Evolutionary conservation across 2,888 invertebrate genomes (phyloP), one percentile per base, ranked within the genome.

Genomic region (Cephus runcator): DNA sequence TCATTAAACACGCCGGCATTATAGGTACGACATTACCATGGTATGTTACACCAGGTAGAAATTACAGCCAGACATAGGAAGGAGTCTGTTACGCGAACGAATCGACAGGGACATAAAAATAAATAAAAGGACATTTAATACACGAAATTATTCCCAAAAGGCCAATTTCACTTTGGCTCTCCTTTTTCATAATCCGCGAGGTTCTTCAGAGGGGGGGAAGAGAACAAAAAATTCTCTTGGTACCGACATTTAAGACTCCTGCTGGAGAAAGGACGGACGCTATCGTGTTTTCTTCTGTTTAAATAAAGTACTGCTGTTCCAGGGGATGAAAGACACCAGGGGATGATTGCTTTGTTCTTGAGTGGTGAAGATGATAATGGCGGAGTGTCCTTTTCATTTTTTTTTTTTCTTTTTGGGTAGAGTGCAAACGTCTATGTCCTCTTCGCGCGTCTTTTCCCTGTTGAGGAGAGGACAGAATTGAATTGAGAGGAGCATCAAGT

Each of bases 1-100:
- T 87, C 87, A 87, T 88, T 88, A 86, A 71, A 71, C 34, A 56
- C 56, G 56, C 23, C 23, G 56, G 23, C 56, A 2, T 56, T 56
- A 56, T 56, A 56, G 23, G 56, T 56, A 56, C 23, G 56, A 56
- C 23, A 56, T 56, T 56, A 23, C 56, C 56, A 56, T 6, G 56
- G 23, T 56, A 56, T 9, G 56, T 15, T 23, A 56, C 56, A 56
- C 56, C 56, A 56, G 56, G 56, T 56, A 56, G 56, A 56, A 23
- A 56, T 56, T 56, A 56, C 9, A 9, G 56, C 56, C 23, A 56
- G 15, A 15, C 56, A 11, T 34, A 56, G 56, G 56, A 56, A 56
- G 56, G 56, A 56, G 56, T 56, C 23, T 23, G 56, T 56, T 56
- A 56, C 56, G 56, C 56, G 56, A 56, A 9, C 56, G 56, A 56